Evolutionary conservation across 1,140 invertebrate species (phyloP).

Genomic region (Drosophila suzukii): DNA sequence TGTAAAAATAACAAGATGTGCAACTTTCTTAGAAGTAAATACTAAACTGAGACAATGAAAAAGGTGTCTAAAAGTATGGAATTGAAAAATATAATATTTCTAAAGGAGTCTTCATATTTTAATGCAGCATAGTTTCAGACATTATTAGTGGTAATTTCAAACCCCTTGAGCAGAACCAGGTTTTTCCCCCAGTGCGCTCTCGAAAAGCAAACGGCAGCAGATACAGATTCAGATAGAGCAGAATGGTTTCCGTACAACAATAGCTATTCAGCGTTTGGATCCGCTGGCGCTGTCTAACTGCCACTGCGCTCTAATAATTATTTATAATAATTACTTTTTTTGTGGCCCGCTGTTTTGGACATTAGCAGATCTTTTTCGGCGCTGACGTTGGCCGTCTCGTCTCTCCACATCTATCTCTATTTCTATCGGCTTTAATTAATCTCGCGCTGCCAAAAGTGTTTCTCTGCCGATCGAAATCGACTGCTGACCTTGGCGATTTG

Average conservation of each 20-base stretch:
- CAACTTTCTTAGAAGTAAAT: too few species aligned
- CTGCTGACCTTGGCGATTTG: conserved; percentile 61
- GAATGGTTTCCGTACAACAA: conserved; percentile 51
- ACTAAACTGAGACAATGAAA: too few species aligned
- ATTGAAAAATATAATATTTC: too few species aligned
- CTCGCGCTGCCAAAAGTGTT: conserved; percentile 54
- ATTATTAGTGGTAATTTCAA: too few species aligned
- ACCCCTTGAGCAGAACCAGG: too few species aligned
- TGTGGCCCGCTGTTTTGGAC: conserved; percentile 66
- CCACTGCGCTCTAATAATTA: conserved; percentile 81
- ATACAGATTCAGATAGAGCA: conserved; percentile 43
- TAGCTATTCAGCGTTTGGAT: conserved; percentile 56
- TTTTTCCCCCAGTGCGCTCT: conserved; percentile 18
- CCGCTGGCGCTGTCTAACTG: conserved; percentile 56
- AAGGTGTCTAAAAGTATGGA: too few species aligned
- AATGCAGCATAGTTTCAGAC: too few species aligned
- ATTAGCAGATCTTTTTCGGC: conserved; percentile 55
- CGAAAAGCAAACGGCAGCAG: conserved; percentile 29
- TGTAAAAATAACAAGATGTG: too few species aligned
- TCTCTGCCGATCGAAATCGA: conserved; percentile 61
- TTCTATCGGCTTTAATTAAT: conserved; percentile 67
- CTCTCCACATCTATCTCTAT: neutral
- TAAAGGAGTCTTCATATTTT: too few species aligned
- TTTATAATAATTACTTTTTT: conserved; percentile 79
- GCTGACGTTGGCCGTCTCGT: conserved; percentile 2